These are phyloP conservation scores for Drosophila aldrichi DNA, from an alignment of 2,888 invertebrate species.

Conservation along the genomic window DNA sequence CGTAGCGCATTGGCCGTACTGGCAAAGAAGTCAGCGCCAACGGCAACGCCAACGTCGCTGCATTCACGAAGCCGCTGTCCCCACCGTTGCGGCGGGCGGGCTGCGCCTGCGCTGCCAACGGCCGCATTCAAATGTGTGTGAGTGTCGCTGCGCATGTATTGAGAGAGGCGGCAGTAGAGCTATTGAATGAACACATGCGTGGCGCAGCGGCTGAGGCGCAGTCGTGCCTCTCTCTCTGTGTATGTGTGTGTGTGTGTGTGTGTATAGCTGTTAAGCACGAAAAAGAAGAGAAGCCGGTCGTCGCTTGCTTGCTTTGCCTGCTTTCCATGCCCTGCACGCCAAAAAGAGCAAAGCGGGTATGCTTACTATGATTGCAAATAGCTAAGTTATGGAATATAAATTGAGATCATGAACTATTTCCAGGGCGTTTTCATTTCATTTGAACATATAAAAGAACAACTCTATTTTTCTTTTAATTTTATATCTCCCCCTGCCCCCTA, in stretches of 20 bases:
- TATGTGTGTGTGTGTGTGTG: neutral
- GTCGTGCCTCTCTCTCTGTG: neutral
- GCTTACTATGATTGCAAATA: too few species aligned
- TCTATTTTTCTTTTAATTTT: neutral
- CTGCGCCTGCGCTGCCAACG: slow-evolving; percentile 37
- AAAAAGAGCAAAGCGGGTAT: neutral
- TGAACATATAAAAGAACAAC: neutral
- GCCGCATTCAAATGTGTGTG: slow-evolving; percentile 9
- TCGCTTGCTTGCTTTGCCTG: slow-evolving; percentile 33
- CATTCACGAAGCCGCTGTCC: slow-evolving; percentile 13
- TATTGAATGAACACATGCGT: slow-evolving; percentile 27
- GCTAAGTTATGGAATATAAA: too few species aligned
- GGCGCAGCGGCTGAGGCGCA: slow-evolving; percentile 19
- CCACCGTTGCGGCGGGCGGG: too few species aligned
- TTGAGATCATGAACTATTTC: neutral
- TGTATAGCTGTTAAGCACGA: slow-evolving; percentile 26
- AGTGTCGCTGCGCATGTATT: slow-evolving; percentile 4
- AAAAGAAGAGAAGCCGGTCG: slow-evolving; percentile 53
- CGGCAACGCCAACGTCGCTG: slow-evolving; percentile 26
- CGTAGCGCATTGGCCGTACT: slow-evolving; percentile 22
- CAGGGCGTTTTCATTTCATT: neutral
- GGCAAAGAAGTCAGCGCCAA: slow-evolving; percentile 28
- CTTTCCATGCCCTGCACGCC: slow-evolving; percentile 19
- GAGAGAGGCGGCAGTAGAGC: slow-evolving; percentile 3
- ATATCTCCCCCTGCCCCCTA: neutral